These are phyloP conservation scores for Paraplagusia blochii DNA, from an alignment of 2,113 vertebrate genomes.

Conservation along the genomic window DNA sequence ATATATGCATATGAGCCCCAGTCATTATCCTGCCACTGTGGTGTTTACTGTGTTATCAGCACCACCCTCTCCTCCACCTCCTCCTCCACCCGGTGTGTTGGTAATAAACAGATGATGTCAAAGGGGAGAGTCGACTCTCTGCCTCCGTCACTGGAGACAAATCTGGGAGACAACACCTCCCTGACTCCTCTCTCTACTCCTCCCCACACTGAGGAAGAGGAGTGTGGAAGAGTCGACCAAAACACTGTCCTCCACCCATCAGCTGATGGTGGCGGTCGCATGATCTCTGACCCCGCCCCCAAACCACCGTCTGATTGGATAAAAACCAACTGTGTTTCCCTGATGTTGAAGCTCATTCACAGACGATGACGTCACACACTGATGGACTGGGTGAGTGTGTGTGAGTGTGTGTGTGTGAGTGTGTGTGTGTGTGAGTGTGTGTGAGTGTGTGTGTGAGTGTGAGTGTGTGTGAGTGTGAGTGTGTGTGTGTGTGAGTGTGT, in stretches of 20 bases:
- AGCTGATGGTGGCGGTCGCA: slow-evolving; percentile 32
- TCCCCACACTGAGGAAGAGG: too few relatives aligned
- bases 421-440: slow-evolving; percentile 24
- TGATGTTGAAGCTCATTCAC: slow-evolving; percentile 49
- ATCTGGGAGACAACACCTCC: slow-evolving; percentile 41
- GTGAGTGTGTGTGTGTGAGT: slow-evolving; percentile 15
- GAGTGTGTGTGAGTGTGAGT: too few relatives aligned
- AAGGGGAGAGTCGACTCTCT: slow-evolving; percentile 57
- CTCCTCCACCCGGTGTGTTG: too few relatives aligned
- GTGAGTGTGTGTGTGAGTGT: too few relatives aligned
- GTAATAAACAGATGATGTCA: slow-evolving; percentile 53
- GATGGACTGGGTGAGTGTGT: slow-evolving; percentile 46
- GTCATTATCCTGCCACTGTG: slow-evolving; percentile 55
- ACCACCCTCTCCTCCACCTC: too few relatives aligned
- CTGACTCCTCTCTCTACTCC: neutral
- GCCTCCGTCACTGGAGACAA: slow-evolving; percentile 38
- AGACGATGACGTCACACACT: slow-evolving; percentile 67
- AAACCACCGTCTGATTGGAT: slow-evolving; percentile 48
- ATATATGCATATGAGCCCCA: slow-evolving; percentile 59
- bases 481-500: slow-evolving; percentile 24
- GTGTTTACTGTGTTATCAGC: slow-evolving; percentile 52
- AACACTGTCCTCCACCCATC: slow-evolving; percentile 2
- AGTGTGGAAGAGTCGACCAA: too few relatives aligned
- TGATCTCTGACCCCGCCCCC: slow-evolving; percentile 30
- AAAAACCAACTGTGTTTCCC: slow-evolving; percentile 43